Evolutionary conservation across 2,113 vertebrate species (phyloP).

Genomic region (Orientallactaga bullata): DNA sequence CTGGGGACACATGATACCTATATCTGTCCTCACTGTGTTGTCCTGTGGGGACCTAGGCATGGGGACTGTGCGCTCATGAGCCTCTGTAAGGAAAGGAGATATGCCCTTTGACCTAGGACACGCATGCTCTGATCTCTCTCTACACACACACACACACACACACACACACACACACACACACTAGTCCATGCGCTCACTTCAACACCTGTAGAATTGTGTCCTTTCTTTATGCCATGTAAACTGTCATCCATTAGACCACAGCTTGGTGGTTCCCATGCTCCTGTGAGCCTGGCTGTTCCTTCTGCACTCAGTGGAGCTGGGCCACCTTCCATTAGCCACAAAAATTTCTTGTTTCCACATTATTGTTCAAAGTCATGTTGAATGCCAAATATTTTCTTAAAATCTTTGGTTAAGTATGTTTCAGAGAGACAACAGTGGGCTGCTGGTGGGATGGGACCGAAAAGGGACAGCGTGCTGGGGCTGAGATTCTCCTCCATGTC

Average conservation of each 20-base stretch:
- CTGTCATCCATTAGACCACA: not conserved
- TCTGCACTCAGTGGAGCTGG: rapidly evolving
- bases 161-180: not conserved
- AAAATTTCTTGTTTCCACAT: not conserved
- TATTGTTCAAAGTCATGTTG: not conserved
- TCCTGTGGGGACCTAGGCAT: not conserved
- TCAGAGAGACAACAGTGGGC: not conserved
- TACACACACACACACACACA: not conserved
- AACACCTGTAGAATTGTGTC: too few species aligned
- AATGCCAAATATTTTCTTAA: not conserved
- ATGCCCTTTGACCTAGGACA: not conserved
- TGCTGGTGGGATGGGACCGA: not conserved
- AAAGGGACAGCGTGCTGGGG: not conserved
- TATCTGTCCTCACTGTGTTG: not conserved
- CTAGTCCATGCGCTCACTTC: not conserved
- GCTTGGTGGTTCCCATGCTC: not conserved
- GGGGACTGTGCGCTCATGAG: too few species aligned
- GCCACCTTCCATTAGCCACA: not conserved
- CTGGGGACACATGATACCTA: rapidly evolving
- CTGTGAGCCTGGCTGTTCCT: too few species aligned
- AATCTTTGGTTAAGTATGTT: not conserved
- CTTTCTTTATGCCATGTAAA: not conserved
- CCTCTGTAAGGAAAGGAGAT: not conserved
- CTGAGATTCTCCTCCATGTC: too few species aligned
- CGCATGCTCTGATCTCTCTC: not conserved